phyloP scores from a whole-genome alignment of 2,888 invertebrate genomes.

The Erynnis tages region DNA sequence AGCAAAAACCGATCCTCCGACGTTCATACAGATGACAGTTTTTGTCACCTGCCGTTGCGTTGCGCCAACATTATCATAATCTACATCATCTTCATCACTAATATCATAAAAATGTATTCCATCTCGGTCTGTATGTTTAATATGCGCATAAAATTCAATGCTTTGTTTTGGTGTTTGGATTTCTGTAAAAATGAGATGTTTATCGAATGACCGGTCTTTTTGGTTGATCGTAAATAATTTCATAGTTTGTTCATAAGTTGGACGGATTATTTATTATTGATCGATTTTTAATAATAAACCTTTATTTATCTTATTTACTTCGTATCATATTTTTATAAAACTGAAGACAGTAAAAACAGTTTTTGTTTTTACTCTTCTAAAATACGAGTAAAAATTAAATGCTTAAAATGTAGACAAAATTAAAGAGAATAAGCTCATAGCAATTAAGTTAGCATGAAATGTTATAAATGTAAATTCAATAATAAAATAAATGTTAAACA shows the following conservation, averaged over 20 bases:
- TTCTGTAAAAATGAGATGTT: neutral
- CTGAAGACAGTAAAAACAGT: too few species aligned
- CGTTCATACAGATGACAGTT: constrained; percentile 63
- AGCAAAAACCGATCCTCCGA: constrained; percentile 59
- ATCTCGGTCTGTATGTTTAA: neutral
- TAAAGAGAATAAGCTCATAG: too few species aligned
- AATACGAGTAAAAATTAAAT: too few species aligned
- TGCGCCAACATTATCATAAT: constrained; percentile 15
- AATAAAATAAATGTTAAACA: neutral
- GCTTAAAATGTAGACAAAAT: too few species aligned
- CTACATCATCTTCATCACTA: neutral
- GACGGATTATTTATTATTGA: too few species aligned
- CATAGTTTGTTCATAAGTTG: too few species aligned
- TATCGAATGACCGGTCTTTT: neutral
- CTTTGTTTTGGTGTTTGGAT: neutral
- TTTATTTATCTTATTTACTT: too few species aligned
- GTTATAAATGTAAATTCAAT: too few species aligned
- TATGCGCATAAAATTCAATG: neutral
- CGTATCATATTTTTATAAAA: too few species aligned
- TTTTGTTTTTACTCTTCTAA: too few species aligned
- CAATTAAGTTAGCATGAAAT: too few species aligned
- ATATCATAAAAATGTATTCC: neutral
- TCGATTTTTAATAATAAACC: too few species aligned
- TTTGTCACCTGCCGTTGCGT: constrained; percentile 62
- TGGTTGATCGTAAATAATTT: neutral